phyloP scores from a whole-genome alignment of 2,113 vertebrate species.

The Hucho hucho region DNA sequence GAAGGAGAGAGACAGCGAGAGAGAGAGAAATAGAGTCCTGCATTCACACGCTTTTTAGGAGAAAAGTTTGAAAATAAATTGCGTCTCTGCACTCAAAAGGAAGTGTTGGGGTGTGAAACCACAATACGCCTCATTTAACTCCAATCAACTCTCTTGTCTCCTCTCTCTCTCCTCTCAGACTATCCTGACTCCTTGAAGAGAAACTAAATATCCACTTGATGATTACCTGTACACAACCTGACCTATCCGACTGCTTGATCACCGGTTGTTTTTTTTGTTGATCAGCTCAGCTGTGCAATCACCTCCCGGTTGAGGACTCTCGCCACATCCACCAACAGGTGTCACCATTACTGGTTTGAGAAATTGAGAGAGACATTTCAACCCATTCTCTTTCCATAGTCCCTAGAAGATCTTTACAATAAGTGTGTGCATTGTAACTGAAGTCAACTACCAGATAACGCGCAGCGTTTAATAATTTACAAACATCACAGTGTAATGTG shows the following conservation, averaged over 20 bases:
- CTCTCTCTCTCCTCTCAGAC: not conserved
- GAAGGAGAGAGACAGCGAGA: constrained; percentile 17
- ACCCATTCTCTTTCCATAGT: not conserved
- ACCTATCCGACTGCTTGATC: not conserved
- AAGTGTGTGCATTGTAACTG: too few relatives aligned
- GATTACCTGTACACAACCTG: not conserved
- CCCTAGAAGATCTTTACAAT: too few relatives aligned
- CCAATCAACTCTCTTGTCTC: constrained; percentile 7
- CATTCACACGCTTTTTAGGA: constrained; percentile 10
- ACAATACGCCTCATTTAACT: constrained; percentile 3
- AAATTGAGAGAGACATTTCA: too few relatives aligned
- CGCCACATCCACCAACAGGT: not conserved
- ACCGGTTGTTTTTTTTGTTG: not conserved
- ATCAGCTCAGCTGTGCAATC: not conserved
- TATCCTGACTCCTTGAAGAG: not conserved
- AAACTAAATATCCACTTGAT: not conserved
- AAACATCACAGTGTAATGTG: too few relatives aligned
- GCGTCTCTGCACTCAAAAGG: not conserved
- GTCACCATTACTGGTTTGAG: not conserved
- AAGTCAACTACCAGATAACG: too few relatives aligned
- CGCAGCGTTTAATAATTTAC: too few relatives aligned
- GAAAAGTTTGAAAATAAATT: not conserved
- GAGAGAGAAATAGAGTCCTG: constrained; percentile 27
- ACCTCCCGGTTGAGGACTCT: not conserved
- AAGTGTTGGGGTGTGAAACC: not conserved